Evolutionary conservation across 1,140 invertebrate genomes (phyloP), one percentile per base, ranked within the genome.

Genomic region (Potamilus streckersoni): DNA sequence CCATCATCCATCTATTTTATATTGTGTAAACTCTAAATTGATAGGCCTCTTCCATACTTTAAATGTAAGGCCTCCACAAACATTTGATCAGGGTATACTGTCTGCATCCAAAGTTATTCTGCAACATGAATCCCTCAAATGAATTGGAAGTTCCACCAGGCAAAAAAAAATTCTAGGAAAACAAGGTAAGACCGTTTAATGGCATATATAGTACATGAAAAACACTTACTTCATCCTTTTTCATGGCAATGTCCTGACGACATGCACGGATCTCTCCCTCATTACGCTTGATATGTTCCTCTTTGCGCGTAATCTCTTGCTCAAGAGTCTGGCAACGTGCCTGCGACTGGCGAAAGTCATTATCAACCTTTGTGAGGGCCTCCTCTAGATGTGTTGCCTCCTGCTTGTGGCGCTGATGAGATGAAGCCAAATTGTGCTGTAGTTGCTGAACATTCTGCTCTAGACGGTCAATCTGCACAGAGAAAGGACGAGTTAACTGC

Each of bases 381-480:
- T 87, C 86, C 38, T 88, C 85, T 14, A 83, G 78, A 14, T 83
- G 79, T 4, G 74, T 81, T 0, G 81, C 80, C 60, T 90, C 88
- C 55, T 83, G 76, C 76, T 88, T 89, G 74, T 88, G 84, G 6
- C 86, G 80, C 60, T 88, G 84, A 61, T 87, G 85, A 49, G 86
- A 82, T n/a, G 84, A 80, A 2, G 86, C 84, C 49, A 90, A 78
- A 75, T 88, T 88, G 64, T 88, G 78, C 74, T 89, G 87, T 17
- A 89, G 73, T 71, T 89, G 86, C 72, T 87, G 83, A 15, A 88
- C 79, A 59, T 81, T 87, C 71, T 86, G 83, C 72, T 89, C 87
- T 64, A 89, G 76, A 27, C 83, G 81, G 27, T 81, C 80, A 71
- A 88, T 86, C 88, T 89, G 69, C 38, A 49, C 38, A 23, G 49